Evolutionary conservation across 2,888 invertebrate genomes (phyloP).

Genomic region (Margaritifera margaritifera): DNA sequence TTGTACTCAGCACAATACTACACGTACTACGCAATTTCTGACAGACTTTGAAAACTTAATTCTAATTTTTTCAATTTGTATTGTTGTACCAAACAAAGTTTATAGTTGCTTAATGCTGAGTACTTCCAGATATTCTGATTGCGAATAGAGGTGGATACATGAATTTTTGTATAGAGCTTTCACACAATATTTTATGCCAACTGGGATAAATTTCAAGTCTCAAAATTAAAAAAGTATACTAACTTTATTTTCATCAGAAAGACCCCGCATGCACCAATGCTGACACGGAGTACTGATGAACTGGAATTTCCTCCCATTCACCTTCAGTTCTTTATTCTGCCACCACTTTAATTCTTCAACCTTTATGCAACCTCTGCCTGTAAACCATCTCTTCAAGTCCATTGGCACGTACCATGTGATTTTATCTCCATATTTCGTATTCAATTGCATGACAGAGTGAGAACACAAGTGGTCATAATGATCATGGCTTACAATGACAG

Average conservation of each 20-base stretch:
- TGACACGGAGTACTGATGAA: slow-evolving; percentile 74
- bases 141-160: too few relatives aligned
- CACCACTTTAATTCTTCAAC: slow-evolving; percentile 38
- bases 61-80: too few relatives aligned
- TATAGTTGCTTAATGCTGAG: too few relatives aligned
- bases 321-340: slow-evolving; percentile 12
- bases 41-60: too few relatives aligned
- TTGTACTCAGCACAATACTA: too few relatives aligned
- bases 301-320: slow-evolving; percentile 7
- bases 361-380: slow-evolving; percentile 42
- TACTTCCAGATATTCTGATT: too few relatives aligned
- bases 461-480: slow-evolving; percentile 75
- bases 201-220: too few relatives aligned
- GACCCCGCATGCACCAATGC: slow-evolving; percentile 74
- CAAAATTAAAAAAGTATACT: background rate
- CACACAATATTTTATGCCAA: too few relatives aligned
- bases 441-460: slow-evolving; percentile 56
- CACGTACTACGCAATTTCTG: too few relatives aligned
- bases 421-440: slow-evolving; percentile 26
- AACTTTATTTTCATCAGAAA: slow-evolving; percentile 73
- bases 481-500: slow-evolving; percentile 74
- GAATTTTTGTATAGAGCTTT: too few relatives aligned
- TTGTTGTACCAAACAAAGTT: too few relatives aligned
- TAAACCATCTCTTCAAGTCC: slow-evolving; percentile 68
- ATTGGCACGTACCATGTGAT: slow-evolving; percentile 49